Base-by-base conservation (phyloP, 2,888 invertebrate species). In the Cryptocheilus praepositus region DNA sequence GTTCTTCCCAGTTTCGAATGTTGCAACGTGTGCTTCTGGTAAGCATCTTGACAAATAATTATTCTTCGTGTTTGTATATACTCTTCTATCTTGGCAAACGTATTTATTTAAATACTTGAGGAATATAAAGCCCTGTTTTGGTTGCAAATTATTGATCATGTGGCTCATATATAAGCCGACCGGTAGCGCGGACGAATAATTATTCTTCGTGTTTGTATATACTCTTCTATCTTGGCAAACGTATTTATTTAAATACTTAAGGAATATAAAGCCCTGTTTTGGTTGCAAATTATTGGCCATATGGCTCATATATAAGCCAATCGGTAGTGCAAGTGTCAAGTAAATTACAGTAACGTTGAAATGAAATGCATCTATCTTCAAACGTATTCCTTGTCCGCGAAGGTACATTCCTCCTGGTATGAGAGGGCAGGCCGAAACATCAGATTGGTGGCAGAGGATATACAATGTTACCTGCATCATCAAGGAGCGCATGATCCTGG, bases 11-110 rank as follows among this genome's bases (percentile, higher is more conserved):
- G 89, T 19, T 91, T 92, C 86, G 93, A 96, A 77, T 95, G 94
- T 71, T 94, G 95, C 19, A 97, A 96, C 84, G 92, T 98, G 0
- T 97, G 96, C 87, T 98, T 97, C 88, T 97, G 97, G 97, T 97
- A 94, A 86, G 92, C 8, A 8, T 28, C 13, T 15, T 2, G 4
- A 5, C 16, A 0, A 45, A 0, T 2, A 22, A 21, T 52, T 21
- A 21, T 21, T 15, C 16, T n/a, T n/a, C n/a, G n/a, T 8, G 18
- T n/a, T 19, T 13, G 21, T 52, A 5, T 0, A 21, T 52, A 52
- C 19, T 15, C 15, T 4, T 52, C 8, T 5, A 52, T 15, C 3
- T 3, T 18, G 2, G 3, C 3, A 45, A 3, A 3, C 3, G 21
- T 52, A 52, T 15, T 52, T 21, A 52, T 11, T 18, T 53, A 21